phyloP scores from a whole-genome alignment of 2,797 vertebrate species.

The Erithacus rubecula region DNA sequence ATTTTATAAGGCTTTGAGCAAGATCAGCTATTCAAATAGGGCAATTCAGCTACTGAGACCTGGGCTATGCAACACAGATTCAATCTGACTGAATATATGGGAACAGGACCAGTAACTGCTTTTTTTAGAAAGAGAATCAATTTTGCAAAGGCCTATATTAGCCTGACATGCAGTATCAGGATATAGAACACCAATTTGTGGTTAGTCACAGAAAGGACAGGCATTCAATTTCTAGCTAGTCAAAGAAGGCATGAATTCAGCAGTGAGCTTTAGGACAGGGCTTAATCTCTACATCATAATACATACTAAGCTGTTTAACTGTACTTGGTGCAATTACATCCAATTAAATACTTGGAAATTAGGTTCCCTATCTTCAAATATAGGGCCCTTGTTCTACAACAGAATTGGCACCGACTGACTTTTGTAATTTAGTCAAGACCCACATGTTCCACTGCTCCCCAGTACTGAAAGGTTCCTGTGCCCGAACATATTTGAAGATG shows the following conservation, averaged over 20 bases:
- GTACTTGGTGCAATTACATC: conserved; percentile 25
- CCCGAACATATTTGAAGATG: not conserved
- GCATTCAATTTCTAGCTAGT: not conserved
- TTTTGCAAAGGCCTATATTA: not conserved
- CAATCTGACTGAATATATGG: not conserved
- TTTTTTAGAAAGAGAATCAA: not conserved
- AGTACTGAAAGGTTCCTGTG: not conserved
- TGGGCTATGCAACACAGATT: not conserved
- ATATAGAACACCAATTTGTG: not conserved
- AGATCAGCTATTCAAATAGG: not conserved
- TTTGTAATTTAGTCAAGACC: not conserved
- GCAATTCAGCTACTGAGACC: not conserved
- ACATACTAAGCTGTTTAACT: conserved; percentile 18
- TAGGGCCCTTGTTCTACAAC: not conserved
- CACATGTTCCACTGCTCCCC: not conserved
- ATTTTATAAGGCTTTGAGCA: not conserved
- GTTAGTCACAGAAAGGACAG: not conserved
- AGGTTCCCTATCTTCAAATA: not conserved
- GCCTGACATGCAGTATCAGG: not conserved
- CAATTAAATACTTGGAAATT: conserved; percentile 16
- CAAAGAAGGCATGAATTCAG: conserved; percentile 3
- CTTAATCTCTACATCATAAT: not conserved
- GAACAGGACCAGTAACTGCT: not conserved
- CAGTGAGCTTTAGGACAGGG: not conserved
- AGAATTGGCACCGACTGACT: not conserved